Percentiles rank a stretch among this genome's conserved stretches.
Conservation (phyloP, 2,888 invertebrate species). For the Lepidocyrtinus sp. region DNA sequence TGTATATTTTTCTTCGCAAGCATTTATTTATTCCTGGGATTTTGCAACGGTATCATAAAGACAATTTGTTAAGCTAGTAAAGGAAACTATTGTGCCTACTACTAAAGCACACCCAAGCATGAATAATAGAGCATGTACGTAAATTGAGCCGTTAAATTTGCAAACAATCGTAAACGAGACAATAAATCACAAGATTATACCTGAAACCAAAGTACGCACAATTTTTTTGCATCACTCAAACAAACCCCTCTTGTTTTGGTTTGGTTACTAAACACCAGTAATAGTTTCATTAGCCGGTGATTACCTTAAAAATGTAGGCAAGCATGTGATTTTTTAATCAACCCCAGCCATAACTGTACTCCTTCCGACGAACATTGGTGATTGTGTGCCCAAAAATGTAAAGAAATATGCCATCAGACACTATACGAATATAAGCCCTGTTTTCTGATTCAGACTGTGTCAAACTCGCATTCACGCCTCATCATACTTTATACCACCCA, state of each 20-base stretch:
- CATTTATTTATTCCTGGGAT: no score
- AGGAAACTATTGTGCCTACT: slow-evolving; percentile 3
- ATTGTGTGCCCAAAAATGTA: no score
- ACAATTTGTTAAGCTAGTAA: no score
- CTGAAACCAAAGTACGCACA: background rate
- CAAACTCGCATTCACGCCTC: no score
- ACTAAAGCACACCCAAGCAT: slow-evolving; percentile 1
- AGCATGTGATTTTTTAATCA: background rate
- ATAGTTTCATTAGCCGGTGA: slow-evolving; percentile 39
- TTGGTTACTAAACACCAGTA: slow-evolving; percentile 41
- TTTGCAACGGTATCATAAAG: no score
- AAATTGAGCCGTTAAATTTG: slow-evolving; percentile 13
- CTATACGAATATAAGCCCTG: no score
- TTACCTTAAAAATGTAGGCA: slow-evolving; percentile 39
- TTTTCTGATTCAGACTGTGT: no score
- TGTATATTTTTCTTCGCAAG: no score
- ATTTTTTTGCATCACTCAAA: slow-evolving; percentile 11
- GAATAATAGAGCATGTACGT: slow-evolving; percentile 13
- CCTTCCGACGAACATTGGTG: slow-evolving; percentile 31
- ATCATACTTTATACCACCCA: no score
- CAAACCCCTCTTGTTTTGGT: background rate
- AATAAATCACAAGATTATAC: slow-evolving; percentile 8
- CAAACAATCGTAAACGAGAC: slow-evolving; percentile 11
- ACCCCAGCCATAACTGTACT: background rate
- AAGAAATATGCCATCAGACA: no score